Evolutionary conservation across 2,888 invertebrate species (phyloP).

Genomic region (Drosophila acutilabella): DNA sequence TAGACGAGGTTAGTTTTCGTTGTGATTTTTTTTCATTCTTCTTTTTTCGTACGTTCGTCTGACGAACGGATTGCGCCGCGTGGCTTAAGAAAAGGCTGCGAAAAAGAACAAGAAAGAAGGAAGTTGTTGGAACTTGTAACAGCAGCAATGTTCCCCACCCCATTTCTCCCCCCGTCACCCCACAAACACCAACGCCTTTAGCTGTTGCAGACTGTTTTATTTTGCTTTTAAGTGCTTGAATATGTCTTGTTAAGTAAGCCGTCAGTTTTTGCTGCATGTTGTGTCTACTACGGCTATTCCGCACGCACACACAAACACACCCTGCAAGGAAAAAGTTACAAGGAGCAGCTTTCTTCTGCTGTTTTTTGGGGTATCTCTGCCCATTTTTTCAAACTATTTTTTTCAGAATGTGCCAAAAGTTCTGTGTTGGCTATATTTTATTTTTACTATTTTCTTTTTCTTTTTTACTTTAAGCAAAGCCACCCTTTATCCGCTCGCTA

Average conservation of each 20-base stretch:
- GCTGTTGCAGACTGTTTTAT: constrained; percentile 57
- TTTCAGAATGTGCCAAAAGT: constrained; percentile 47
- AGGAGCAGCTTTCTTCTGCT: constrained; percentile 44
- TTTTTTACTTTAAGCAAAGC: constrained; percentile 63
- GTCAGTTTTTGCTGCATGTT: constrained; percentile 75
- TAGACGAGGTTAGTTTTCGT: constrained; percentile 19
- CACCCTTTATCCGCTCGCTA: background rate
- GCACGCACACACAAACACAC: background rate
- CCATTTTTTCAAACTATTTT: constrained; percentile 12
- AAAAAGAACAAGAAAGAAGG: constrained; percentile 15
- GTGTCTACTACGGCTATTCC: constrained; percentile 23
- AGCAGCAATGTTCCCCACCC: constrained; percentile 14
- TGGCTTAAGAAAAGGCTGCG: constrained; percentile 41
- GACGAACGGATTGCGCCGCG: constrained; percentile 53
- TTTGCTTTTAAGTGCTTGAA: constrained; percentile 81
- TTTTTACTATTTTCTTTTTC: constrained; percentile 53
- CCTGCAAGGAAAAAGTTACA: constrained; percentile 68
- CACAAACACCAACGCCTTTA: background rate
- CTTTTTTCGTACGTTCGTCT: constrained; percentile 17
- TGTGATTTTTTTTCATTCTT: constrained; percentile 16
- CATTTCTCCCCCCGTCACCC: background rate
- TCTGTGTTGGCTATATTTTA: constrained; percentile 69
- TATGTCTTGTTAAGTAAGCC: constrained; percentile 79
- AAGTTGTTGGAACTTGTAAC: constrained; percentile 54
- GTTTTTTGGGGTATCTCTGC: background rate